Evolutionary conservation across 2,888 invertebrate genomes (phyloP).

Genomic region (Pimpla rufipes): DNA sequence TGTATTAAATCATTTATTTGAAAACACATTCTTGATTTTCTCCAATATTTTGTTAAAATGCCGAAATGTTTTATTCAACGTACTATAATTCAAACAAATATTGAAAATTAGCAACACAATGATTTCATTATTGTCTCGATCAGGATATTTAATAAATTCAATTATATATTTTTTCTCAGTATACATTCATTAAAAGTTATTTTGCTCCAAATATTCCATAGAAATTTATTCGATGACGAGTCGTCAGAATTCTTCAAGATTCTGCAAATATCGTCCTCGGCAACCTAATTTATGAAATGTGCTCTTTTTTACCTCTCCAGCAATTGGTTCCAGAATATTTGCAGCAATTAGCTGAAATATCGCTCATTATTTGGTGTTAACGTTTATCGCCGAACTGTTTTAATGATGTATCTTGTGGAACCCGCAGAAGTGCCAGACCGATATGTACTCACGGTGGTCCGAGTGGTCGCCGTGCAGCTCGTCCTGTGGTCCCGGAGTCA

Average conservation of each 20-base stretch:
- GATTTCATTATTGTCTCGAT: too few species aligned
- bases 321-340: background rate
- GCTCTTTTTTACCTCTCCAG: background rate
- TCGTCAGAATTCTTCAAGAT: background rate
- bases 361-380: background rate
- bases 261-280: background rate
- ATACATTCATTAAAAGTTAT: background rate
- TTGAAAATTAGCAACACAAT: too few species aligned
- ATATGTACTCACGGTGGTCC: conserved; percentile 90
- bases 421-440: conserved; percentile 83
- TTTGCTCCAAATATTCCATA: background rate
- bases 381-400: background rate
- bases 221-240: background rate
- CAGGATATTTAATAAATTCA: too few species aligned
- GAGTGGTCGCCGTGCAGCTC: conserved; percentile 97
- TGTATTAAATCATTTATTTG: too few species aligned
- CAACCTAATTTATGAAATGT: too few species aligned
- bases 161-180: too few species aligned
- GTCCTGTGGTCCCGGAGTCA: conserved; percentile 93
- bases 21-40: too few species aligned
- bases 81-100: too few species aligned
- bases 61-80: too few species aligned
- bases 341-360: background rate
- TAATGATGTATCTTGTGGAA: background rate
- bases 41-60: too few species aligned